A percentile compares a stretch with the other conserved stretches of the same genome.
These are phyloP conservation scores for Arge pagana DNA, from an alignment of 2,888 invertebrate genomes.

Conservation along the genomic window DNA sequence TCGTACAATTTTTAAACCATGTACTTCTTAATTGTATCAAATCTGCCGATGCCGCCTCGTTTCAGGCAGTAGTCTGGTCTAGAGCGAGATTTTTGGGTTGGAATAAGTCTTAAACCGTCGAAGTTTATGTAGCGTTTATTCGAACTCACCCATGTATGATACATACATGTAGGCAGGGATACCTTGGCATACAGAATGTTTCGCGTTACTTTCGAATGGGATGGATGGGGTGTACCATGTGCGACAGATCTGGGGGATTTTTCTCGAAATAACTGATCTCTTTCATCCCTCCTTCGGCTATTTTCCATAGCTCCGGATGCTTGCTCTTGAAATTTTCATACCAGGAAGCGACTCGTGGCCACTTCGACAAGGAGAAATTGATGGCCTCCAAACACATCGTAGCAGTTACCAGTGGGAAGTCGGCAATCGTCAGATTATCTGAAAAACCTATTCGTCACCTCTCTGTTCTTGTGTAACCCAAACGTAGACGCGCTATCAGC, in stretches of 20 bases:
- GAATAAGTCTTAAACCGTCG: too few relatives aligned
- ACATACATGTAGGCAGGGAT: too few relatives aligned
- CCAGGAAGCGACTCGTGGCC: slow-evolving; percentile 68
- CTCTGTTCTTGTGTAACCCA: too few relatives aligned
- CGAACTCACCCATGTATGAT: too few relatives aligned
- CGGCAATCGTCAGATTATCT: slow-evolving; percentile 75
- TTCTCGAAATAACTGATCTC: slow-evolving; percentile 70
- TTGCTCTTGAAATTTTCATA: slow-evolving; percentile 71
- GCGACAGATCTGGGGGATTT: slow-evolving; percentile 74
- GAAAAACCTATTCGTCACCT: slow-evolving; percentile 30
- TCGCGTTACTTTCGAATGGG: slow-evolving; percentile 67
- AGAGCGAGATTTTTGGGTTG: neutral
- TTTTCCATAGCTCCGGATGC: slow-evolving; percentile 72
- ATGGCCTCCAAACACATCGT: slow-evolving; percentile 77
- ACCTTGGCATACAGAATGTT: too few relatives aligned
- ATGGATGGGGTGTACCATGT: slow-evolving; percentile 75
- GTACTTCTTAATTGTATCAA: too few relatives aligned
- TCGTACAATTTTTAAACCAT: too few relatives aligned
- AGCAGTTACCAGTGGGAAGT: slow-evolving; percentile 72
- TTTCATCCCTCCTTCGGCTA: slow-evolving; percentile 70
- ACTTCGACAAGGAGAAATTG: slow-evolving; percentile 67
- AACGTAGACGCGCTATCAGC: too few relatives aligned
- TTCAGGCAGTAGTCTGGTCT: neutral
- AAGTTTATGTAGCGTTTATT: too few relatives aligned
- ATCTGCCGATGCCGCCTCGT: too few relatives aligned